Conservation (phyloP, 1,140 invertebrate species). For the Lordiphosa mommai region DNA sequence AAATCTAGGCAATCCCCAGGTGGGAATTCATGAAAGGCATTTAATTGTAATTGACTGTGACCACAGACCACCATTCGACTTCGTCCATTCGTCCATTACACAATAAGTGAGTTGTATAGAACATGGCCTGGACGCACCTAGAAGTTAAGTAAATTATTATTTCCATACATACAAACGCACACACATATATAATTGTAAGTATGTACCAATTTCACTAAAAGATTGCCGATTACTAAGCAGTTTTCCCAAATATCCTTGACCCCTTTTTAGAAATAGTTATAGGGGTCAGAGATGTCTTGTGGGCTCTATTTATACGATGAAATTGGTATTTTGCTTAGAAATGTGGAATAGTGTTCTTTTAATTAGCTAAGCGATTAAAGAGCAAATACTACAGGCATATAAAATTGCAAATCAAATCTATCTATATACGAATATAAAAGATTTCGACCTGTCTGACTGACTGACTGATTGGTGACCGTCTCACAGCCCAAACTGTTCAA, state of each 20-base stretch:
- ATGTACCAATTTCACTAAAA: constrained; percentile 3
- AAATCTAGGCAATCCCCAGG: constrained; percentile 11
- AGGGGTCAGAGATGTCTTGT: neutral
- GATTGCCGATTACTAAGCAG: constrained; percentile 1
- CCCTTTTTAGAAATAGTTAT: constrained; percentile 19
- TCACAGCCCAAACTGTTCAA: no score
- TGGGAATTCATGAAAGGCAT: constrained; percentile 48
- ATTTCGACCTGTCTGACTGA: no score
- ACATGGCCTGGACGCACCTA: constrained; percentile 12
- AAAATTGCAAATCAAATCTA: no score
- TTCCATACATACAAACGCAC: neutral
- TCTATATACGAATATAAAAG: no score
- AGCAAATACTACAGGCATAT: no score
- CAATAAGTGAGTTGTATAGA: constrained; percentile 33
- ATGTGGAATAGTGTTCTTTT: no score
- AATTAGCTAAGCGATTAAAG: no score
- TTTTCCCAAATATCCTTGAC: constrained; percentile 17
- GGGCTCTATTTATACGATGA: no score
- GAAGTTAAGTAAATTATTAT: constrained; percentile 54
- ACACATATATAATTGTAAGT: constrained; percentile 28
- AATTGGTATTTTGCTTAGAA: no score
- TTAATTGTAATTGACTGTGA: constrained; percentile 56
- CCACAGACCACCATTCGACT: constrained; percentile 1
- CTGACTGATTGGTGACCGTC: no score
- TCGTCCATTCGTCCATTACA: constrained; percentile 26